Evolutionary conservation across 2,888 invertebrate species (phyloP).

Genomic region (Meghimatium bilineatum): DNA sequence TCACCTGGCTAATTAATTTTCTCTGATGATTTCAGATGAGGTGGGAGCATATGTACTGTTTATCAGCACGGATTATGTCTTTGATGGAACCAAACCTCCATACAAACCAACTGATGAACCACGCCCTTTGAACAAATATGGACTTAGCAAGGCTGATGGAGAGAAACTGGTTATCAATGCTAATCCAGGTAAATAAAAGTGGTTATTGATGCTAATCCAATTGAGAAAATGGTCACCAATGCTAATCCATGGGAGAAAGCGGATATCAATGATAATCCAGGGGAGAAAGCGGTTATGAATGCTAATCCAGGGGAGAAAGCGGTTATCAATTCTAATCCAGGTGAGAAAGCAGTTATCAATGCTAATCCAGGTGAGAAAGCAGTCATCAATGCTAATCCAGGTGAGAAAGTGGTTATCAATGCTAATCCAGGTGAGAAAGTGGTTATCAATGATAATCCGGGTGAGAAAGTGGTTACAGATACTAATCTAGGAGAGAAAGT

Average conservation of each 20-base stretch:
- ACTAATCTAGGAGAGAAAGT: too few relatives aligned
- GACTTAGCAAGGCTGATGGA: constrained; percentile 78
- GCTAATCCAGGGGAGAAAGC: constrained; percentile 60
- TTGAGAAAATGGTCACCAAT: too few relatives aligned
- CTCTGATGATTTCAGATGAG: constrained; percentile 56
- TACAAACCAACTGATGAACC: constrained; percentile 76
- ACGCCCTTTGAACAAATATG: constrained; percentile 80
- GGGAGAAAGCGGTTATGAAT: constrained; percentile 77
- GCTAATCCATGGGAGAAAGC: too few relatives aligned
- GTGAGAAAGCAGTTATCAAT: constrained; percentile 77
- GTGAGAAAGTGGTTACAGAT: too few relatives aligned
- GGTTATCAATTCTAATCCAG: too few relatives aligned
- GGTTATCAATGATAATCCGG: too few relatives aligned
- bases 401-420: too few relatives aligned
- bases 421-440: too few relatives aligned
- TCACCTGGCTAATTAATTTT: not conserved
- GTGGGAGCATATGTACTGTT: constrained; percentile 77
- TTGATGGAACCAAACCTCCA: constrained; percentile 79
- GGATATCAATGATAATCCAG: too few relatives aligned
- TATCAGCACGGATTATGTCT: constrained; percentile 81
- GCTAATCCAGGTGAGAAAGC: constrained; percentile 60
- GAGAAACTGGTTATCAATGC: constrained; percentile 76
- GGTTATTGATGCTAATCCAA: too few relatives aligned
- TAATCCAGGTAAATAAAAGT: constrained; percentile 54
- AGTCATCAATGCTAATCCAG: too few relatives aligned